Base-by-base conservation (phyloP, 53 echinoderm and acorn worm genomes). In the Mesocentrotus franciscanus region DNA sequence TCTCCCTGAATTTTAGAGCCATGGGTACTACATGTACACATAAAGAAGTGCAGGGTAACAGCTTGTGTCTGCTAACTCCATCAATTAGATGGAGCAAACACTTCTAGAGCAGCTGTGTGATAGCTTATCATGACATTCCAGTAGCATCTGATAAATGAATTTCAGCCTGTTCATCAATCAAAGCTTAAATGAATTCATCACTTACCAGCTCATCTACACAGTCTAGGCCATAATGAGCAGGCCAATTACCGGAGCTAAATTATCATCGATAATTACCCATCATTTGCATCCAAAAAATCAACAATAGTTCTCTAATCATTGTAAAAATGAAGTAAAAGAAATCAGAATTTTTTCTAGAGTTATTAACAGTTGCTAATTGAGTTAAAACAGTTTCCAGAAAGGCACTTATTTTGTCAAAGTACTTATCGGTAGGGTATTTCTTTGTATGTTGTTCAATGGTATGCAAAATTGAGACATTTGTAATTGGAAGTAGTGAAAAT, bases 41-140 rank as follows among this genome's bases (percentile, higher is more conserved):
- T 62, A 18, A 16, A 16, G 18, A 62, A 62, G 62, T 70, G 20
- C 2, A 71, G 71, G 71, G n/a, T 71, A 71, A n/a, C 71, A 71
- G 71, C 22, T 71, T 49, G 49, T 49, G 49, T 49, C 49, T 49
- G 71, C 71, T 24, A 71, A 71, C 71, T 24, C n/a, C 71, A 71
- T 71, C 17, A 78, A 78, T 78, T 78, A 78, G 78, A 78, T 78
- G 33, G 3, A 32, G 64, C 11, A 32, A 78, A 78, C 34, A 78
- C 78, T 78, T 78, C 34, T 33, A 16, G 3, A 12, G 14, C 78
- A 78, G 78, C 32, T 78, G 78, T 78, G 14, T 78, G 78, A 78
- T 78, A 78, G 78, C 78, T 78, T 78, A 78, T 78, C 78, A 34
- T 78, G 34, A 78, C 78, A 78, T 78, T 78, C 78, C 78, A 78